phyloP scores from a whole-genome alignment of 1,140 invertebrate species.

The Ostrea edulis region DNA sequence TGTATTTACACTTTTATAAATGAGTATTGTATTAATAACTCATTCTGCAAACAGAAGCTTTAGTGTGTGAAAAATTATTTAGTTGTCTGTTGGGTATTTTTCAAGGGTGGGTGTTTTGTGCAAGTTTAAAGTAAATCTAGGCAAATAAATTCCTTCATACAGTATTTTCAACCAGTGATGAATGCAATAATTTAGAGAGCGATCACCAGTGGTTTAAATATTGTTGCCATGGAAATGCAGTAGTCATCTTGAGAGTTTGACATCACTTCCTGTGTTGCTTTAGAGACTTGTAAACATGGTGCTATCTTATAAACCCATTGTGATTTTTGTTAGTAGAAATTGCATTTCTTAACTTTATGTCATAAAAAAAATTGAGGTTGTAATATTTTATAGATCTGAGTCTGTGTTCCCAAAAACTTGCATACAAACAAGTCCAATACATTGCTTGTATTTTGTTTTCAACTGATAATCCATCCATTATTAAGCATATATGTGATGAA shows the following conservation, averaged over 20 bases:
- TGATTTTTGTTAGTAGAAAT: background rate
- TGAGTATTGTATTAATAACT: background rate
- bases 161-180: background rate
- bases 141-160: background rate
- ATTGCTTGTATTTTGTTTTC: background rate
- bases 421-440: too few species aligned
- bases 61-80: background rate
- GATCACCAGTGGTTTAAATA: slow-evolving; percentile 10
- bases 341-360: background rate
- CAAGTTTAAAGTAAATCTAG: background rate
- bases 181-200: background rate
- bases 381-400: slow-evolving; percentile 13
- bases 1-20: background rate
- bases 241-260: background rate
- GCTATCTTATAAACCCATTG: slow-evolving; percentile 1
- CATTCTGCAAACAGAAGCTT: background rate
- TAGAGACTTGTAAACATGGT: background rate
- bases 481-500: background rate
- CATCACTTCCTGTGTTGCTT: background rate
- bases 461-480: slow-evolving; percentile 22
- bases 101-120: background rate
- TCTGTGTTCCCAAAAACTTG: background rate
- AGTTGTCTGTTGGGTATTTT: background rate
- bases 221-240: background rate
- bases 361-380: background rate